A percentile compares a stretch with the other conserved stretches of the same genome.
These are phyloP conservation scores for Lasioglossum lativentre DNA, from an alignment of 2,888 invertebrate genomes.

Conservation along the genomic window DNA sequence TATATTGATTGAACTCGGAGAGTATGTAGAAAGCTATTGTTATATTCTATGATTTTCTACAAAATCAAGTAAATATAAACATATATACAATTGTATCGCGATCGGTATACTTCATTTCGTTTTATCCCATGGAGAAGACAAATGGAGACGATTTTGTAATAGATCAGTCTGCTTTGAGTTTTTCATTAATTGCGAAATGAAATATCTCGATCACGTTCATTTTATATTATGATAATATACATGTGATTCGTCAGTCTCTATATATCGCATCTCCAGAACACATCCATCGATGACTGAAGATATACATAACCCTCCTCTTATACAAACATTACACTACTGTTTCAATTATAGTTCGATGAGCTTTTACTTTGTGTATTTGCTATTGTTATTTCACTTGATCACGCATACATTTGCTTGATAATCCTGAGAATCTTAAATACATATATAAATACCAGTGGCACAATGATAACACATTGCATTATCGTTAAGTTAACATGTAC, in stretches of 20 bases:
- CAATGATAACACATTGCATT: conserved; percentile 36
- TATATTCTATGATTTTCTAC: conserved; percentile 42
- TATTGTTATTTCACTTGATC: conserved; percentile 32
- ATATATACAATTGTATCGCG: conserved; percentile 73
- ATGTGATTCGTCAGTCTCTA: conserved; percentile 53
- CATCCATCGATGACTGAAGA: conserved; percentile 31
- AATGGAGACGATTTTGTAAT: not conserved
- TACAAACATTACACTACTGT: conserved; percentile 24
- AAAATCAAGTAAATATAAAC: conserved; percentile 64
- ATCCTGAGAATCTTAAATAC: conserved; percentile 35
- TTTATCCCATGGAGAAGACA: not conserved
- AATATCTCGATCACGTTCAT: conserved; percentile 50
- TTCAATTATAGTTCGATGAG: conserved; percentile 32
- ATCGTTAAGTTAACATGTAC: conserved; percentile 44
- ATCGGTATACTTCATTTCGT: conserved; percentile 53
- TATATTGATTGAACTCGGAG: conserved; percentile 16
- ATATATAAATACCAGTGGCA: conserved; percentile 49
- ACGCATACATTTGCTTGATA: conserved; percentile 19
- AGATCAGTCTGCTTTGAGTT: not conserved
- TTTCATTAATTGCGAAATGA: conserved; percentile 39
- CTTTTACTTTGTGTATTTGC: conserved; percentile 13
- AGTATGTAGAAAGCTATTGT: conserved; percentile 41
- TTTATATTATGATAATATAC: conserved; percentile 53
- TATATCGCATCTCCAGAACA: conserved; percentile 28
- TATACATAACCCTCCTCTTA: conserved; percentile 24